These are phyloP conservation scores for Aselliscus stoliczkanus DNA, from an alignment of 2,797 vertebrate genomes.

Conservation along the genomic window DNA sequence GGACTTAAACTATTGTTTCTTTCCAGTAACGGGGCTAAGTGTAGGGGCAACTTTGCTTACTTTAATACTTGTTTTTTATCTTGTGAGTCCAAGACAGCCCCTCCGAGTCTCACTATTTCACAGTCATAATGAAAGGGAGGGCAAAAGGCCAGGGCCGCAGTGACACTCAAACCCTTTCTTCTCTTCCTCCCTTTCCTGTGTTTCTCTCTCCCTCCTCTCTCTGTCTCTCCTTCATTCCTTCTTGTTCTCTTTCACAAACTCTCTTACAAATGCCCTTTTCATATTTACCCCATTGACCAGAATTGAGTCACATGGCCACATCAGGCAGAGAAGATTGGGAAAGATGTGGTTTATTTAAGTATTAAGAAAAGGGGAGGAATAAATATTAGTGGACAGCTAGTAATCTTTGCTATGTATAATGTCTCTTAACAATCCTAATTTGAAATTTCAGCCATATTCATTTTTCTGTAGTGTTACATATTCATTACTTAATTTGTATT, in stretches of 20 bases:
- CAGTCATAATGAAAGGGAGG: neutral
- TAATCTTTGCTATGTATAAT: neutral
- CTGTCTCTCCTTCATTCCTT: neutral
- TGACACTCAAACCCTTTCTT: neutral
- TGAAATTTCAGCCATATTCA: neutral
- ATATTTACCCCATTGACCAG: neutral
- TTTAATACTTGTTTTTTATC: neutral
- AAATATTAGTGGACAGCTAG: neutral
- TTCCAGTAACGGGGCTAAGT: neutral
- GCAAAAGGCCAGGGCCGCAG: neutral
- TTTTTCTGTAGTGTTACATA: neutral
- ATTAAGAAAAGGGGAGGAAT: neutral
- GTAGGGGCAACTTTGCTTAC: neutral
- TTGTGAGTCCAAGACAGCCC: neutral
- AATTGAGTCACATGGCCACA: neutral
- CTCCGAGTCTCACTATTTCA: neutral
- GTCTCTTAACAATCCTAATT: neutral
- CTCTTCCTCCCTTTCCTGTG: neutral
- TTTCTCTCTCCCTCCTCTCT: too few species aligned
- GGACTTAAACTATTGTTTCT: neutral
- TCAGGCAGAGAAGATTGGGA: neutral
- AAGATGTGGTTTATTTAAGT: neutral
- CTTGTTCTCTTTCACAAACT: neutral
- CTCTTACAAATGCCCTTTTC: neutral
- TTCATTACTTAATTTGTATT: conserved; percentile 14